Evolutionary conservation across 2,888 invertebrate species (phyloP), one percentile per base, ranked within the genome.

Genomic region (Drepanosiphum platanoidis): DNA sequence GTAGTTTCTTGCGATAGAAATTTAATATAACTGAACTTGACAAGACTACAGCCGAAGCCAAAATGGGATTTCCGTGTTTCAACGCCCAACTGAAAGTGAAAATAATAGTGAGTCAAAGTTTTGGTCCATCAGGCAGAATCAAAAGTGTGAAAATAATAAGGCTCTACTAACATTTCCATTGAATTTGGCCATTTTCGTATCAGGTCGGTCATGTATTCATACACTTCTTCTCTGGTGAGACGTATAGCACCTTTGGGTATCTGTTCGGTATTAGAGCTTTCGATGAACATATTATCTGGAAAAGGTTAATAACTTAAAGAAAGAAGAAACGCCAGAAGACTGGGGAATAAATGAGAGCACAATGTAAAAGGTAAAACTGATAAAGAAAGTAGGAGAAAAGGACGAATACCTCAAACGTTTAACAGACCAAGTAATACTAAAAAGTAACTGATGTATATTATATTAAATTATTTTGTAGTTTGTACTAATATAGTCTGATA

Each of bases 231-330:
- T 89, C 92, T 91, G 5, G 90, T 89, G 77, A 94, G 88, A 42
- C 90, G 64, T 0, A 94, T 91, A 0, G 93, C 94, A 90, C 92
- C 93, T 87, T 90, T 87, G 0, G 94, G 94, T 61, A 94, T 88
- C 9, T 91, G 90, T 0, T 88, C 87, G 0, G 86, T 39, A 5
- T 32, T 42, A 15, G 79, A 66, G 75, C 18, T 75, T 77, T 87
- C 84, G 22, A 87, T 72, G 3, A 22, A 86, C 86, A 86, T 86
- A 22, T 52, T 18, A 5, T 18, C 22, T 3, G 22, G 1, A 52
- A 52, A 18, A 22, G 18, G 2, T 52, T 52, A 3, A 18, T n/a
- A n/a, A n/a, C n/a, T n/a, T n/a, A 52, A 52, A 1, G 1, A 18
- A 22, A 52, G 42, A 42, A 42, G 22, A 18, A 52, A 1, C 52